A percentile compares a stretch with the other conserved stretches of the same genome.
Evolutionary conservation across 2,797 vertebrate genomes (phyloP).

Genomic region (Falco cherrug): DNA sequence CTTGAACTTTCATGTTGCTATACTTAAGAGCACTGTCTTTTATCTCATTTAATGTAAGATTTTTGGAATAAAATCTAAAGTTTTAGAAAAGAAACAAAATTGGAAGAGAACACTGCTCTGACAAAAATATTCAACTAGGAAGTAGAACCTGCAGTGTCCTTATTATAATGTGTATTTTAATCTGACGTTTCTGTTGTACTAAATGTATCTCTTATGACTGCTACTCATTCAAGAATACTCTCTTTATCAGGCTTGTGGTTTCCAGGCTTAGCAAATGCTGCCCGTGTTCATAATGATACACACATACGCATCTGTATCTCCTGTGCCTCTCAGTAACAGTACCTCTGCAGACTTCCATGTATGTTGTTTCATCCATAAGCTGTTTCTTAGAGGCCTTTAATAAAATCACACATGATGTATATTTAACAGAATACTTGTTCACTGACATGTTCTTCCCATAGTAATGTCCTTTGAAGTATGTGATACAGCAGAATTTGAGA

Average conservation of each 20-base stretch:
- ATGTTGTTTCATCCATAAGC: neutral
- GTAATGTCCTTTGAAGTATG: neutral
- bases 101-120: neutral
- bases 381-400: neutral
- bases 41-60: neutral
- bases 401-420: neutral
- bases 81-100: neutral
- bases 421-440: neutral
- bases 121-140: neutral
- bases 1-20: neutral
- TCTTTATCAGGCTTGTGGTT: neutral
- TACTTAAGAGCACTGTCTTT: neutral
- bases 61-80: neutral
- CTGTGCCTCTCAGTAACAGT: neutral
- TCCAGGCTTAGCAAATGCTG: neutral
- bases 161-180: neutral
- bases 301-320: too few species aligned
- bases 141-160: neutral
- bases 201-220: neutral
- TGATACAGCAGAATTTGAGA: neutral
- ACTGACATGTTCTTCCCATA: neutral
- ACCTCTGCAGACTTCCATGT: neutral
- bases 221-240: neutral
- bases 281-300: neutral
- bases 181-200: neutral